Evolutionary conservation across 2,797 vertebrate species (phyloP).

Genomic region (Pelochelys cantorii): DNA sequence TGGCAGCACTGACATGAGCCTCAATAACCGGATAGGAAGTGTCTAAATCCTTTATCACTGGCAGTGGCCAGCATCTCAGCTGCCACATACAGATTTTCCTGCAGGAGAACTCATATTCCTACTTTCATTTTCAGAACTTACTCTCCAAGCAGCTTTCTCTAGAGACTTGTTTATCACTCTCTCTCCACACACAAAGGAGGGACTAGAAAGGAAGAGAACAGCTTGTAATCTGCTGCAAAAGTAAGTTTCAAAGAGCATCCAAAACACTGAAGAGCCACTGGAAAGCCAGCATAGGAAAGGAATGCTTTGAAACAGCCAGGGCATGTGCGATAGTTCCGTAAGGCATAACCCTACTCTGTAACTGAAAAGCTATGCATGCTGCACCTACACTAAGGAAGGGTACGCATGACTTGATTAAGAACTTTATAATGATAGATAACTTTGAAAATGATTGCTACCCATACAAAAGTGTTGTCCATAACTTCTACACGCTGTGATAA

Average conservation of each 20-base stretch:
- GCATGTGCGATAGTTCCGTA: constrained; percentile 2
- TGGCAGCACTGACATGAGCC: constrained; percentile 7
- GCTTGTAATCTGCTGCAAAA: constrained; percentile 46
- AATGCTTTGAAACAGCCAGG: constrained; percentile 5
- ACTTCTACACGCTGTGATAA: constrained; percentile 82
- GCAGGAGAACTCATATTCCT: background rate
- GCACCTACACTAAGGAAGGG: constrained; percentile 49
- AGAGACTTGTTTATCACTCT: constrained; percentile 48
- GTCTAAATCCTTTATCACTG: background rate
- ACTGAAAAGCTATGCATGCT: constrained; percentile 55
- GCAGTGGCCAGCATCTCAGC: background rate
- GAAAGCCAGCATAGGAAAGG: constrained; percentile 28
- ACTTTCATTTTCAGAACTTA: background rate
- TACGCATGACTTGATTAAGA: constrained; percentile 45
- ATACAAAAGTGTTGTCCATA: constrained; percentile 76
- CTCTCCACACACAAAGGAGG: constrained; percentile 57
- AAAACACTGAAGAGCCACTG: constrained; percentile 44
- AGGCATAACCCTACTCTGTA: constrained; percentile 37
- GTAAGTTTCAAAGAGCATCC: constrained; percentile 47
- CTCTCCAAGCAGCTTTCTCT: constrained; percentile 40
- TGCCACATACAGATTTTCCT: background rate
- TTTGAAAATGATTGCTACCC: constrained; percentile 75
- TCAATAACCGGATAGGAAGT: constrained; percentile 29
- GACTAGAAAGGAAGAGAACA: constrained; percentile 30
- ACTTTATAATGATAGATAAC: constrained; percentile 65